Base-by-base conservation (phyloP, 2,888 invertebrate species). In the Yponomeuta cagnagella region DNA sequence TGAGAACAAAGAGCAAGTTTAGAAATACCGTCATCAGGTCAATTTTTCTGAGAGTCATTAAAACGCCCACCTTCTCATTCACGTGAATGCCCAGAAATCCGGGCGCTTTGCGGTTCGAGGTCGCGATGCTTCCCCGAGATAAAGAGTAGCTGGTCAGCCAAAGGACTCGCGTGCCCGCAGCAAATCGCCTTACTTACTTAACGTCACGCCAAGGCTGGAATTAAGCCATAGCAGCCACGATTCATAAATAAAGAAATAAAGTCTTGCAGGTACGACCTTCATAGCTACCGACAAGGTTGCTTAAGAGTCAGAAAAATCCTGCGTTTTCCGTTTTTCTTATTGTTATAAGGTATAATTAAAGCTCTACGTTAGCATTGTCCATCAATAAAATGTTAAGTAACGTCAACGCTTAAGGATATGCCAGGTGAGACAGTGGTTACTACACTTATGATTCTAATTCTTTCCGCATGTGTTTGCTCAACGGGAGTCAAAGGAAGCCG, bases 41-140 rank as follows among this genome's bases (percentile, higher is more conserved):
- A 65, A 10, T 65, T 31, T 65, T 30, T 10, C 48, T 23, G 43
- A 33, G 58, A 15, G 37, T 30, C 63, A 70, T 70, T 68, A 69
- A 63, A 69, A 72, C 67, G 10, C 30, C 75, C 77, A 77, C 75
- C 74, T 77, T 74, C 76, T 72, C 81, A 90, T 89, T 89, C 89
- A 74, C 72, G 73, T 74, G 74, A 63, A n/a, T 63, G 68, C 68
- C 68, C 48, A 68, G 63, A 43, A 43, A n/a, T 15, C 65, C 65
- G 1, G 4, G 33, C 79, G 78, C 79, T 86, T 86, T 85, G 84
- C 80, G 82, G 79, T 80, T 82, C 81, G 83, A 83, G 79, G 81
- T 78, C 79, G 23, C 23, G 84, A 89, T 86, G 81, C 85, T 86
- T 85, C 82, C 80, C 76, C 79, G 80, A 87, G 88, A 89, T 89